Evolutionary conservation across 2,888 invertebrate species (phyloP), one percentile per base, ranked within the genome.

Genomic region (Shargacucullia verbasci): DNA sequence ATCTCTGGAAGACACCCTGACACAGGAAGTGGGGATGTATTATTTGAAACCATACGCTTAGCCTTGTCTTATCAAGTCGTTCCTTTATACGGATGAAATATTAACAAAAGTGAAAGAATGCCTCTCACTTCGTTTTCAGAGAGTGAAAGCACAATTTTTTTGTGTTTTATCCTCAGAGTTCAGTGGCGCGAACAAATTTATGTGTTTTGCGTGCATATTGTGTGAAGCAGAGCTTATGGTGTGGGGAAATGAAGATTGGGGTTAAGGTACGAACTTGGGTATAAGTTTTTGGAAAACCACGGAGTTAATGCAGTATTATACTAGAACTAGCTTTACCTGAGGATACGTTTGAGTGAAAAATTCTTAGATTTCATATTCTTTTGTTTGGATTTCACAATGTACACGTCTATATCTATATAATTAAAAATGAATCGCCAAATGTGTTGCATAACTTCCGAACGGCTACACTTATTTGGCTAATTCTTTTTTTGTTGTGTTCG

Each of bases 181-280:
- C 49, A 55, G 48, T 46, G 52, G 45, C 45, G 38, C 46, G 59
- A 45, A 39, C 31, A 13, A 66, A 63, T 60, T 63, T 58, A 57
- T 62, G 46, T 33, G 53, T 59, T 57, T 52, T 52, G 33, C 48
- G 41, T 48, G 58, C 46, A 57, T 60, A 59, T 59, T 43, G 38
- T 56, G 37, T 37, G 48, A 40, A 59, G 59, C 46, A 27, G 12
- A 14, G 43, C 47, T 70, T 63, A 47, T 47, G 46, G 13, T n/a
- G 15, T 12, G 13, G 33, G 43, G 1, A 53, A 46, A 11, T 5
- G n/a, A 45, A 55, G 12, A 40, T 49, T 45, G 15, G 5, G 7
- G 2, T 2, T 29, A 37, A 0, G 20, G 20, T 6, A 35, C 10
- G 13, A 25, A 13, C 20, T 20, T 1, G 13, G 14, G 31, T 14